These are phyloP conservation scores for Oscheius sp. DNA, from an alignment of 2,888 invertebrate genomes.

Conservation along the genomic window DNA sequence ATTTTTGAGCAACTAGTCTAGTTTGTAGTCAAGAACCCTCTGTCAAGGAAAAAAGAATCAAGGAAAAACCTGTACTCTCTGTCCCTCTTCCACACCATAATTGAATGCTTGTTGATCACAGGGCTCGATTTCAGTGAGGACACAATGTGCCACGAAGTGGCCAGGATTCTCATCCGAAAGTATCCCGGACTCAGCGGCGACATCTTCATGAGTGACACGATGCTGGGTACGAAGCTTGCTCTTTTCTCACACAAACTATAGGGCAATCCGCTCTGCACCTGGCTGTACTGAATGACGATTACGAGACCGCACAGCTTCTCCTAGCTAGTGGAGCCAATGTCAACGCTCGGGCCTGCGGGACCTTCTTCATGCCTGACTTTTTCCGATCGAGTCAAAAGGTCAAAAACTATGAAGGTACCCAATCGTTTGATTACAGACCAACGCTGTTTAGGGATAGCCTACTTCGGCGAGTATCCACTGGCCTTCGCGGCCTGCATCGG, in stretches of 20 bases:
- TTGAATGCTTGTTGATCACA: too few relatives aligned
- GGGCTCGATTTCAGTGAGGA: slow-evolving; percentile 43
- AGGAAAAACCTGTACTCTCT: neutral
- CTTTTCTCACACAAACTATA: slow-evolving; percentile 71
- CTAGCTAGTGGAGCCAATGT: slow-evolving; percentile 86
- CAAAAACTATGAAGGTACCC: slow-evolving; percentile 9
- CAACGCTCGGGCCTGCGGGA: slow-evolving; percentile 90
- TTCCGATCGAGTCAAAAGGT: slow-evolving; percentile 9
- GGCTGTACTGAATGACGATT: slow-evolving; percentile 95
- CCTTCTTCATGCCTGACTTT: slow-evolving; percentile 89
- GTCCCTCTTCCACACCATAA: too few relatives aligned
- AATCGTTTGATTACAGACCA: neutral
- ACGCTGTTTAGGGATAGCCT: slow-evolving; percentile 83
- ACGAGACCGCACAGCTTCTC: slow-evolving; percentile 90
- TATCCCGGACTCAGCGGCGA: slow-evolving; percentile 84
- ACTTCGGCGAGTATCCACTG: slow-evolving; percentile 94
- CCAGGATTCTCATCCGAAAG: slow-evolving; percentile 83
- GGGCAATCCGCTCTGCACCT: slow-evolving; percentile 93
- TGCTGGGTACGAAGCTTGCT: slow-evolving; percentile 81
- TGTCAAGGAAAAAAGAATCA: neutral
- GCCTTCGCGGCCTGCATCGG: slow-evolving; percentile 98
- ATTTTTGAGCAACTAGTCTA: too few relatives aligned
- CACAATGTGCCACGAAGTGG: slow-evolving; percentile 77
- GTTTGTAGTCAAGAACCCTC: too few relatives aligned
- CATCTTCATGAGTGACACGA: slow-evolving; percentile 96